These are phyloP conservation scores for Takifugu ocellatus DNA, from an alignment of 2,797 vertebrate species.

Conservation along the genomic window DNA sequence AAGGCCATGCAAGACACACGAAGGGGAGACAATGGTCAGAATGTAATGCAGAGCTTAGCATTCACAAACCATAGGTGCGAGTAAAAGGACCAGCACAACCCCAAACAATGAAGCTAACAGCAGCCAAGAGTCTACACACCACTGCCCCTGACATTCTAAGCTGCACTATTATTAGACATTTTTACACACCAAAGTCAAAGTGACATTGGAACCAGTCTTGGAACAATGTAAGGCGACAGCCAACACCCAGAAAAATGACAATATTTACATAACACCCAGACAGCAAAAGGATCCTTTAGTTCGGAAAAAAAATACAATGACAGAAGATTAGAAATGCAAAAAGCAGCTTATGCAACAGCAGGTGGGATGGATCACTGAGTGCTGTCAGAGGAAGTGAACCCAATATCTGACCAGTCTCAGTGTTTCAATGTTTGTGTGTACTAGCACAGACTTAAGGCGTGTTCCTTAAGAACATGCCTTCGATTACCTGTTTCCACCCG, in stretches of 20 bases:
- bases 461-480: slow-evolving; percentile 23
- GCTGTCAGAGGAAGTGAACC: not conserved
- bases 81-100: not conserved
- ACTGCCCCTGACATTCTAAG: not conserved
- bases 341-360: slow-evolving; percentile 5
- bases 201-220: not conserved
- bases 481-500: slow-evolving; percentile 15
- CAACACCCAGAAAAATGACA: slow-evolving; percentile 9
- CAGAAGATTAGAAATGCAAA: slow-evolving; percentile 11
- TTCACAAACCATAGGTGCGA: not conserved
- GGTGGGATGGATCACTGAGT: not conserved
- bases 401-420: slow-evolving; percentile 1
- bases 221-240: slow-evolving; percentile 1
- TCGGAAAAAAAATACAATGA: slow-evolving; percentile 1
- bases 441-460: slow-evolving; percentile 24
- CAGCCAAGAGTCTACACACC: not conserved
- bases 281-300: not conserved
- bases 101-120: not conserved
- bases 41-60: slow-evolving; percentile 8
- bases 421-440: slow-evolving; percentile 7
- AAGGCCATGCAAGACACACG: slow-evolving; percentile 33
- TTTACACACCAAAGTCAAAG: not conserved
- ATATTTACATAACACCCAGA: slow-evolving; percentile 5
- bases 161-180: no score
- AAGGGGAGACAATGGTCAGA: slow-evolving; percentile 22